Conservation (phyloP, 2,113 vertebrate genomes). For the Cebus imitator region DNA sequence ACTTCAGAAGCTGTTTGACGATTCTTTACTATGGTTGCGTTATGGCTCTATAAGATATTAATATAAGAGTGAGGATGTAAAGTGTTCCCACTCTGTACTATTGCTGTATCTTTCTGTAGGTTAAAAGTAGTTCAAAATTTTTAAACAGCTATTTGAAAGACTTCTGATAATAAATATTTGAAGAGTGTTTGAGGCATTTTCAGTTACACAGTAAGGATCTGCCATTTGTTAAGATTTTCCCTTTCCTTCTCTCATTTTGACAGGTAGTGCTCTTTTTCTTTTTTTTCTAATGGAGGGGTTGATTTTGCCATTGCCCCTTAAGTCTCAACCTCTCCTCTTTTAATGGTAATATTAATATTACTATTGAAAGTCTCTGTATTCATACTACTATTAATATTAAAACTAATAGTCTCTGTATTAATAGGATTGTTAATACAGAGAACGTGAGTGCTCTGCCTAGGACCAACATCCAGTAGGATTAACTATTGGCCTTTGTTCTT, state of each 20-base stretch:
- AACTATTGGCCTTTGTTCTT: background rate
- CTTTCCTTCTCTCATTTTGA: background rate
- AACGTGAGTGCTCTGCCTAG: background rate
- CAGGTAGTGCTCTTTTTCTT: background rate
- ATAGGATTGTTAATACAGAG: no score
- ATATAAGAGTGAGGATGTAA: no score
- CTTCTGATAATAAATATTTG: background rate
- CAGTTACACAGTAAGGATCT: background rate
- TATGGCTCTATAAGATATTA: background rate
- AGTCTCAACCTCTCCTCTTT: background rate
- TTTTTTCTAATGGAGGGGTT: no score
- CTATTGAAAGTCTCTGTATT: no score
- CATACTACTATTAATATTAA: no score
- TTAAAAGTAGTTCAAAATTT: background rate
- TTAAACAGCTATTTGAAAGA: background rate
- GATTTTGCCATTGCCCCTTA: background rate
- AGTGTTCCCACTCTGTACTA: background rate
- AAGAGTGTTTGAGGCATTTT: background rate
- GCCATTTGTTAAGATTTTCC: background rate
- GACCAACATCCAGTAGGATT: background rate
- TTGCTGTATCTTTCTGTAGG: background rate
- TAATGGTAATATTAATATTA: background rate
- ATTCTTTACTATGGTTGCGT: background rate
- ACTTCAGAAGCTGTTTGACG: background rate
- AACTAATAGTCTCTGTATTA: no score